Evolutionary conservation across 2,888 invertebrate species (phyloP).

Genomic region (Apantesis nais): DNA sequence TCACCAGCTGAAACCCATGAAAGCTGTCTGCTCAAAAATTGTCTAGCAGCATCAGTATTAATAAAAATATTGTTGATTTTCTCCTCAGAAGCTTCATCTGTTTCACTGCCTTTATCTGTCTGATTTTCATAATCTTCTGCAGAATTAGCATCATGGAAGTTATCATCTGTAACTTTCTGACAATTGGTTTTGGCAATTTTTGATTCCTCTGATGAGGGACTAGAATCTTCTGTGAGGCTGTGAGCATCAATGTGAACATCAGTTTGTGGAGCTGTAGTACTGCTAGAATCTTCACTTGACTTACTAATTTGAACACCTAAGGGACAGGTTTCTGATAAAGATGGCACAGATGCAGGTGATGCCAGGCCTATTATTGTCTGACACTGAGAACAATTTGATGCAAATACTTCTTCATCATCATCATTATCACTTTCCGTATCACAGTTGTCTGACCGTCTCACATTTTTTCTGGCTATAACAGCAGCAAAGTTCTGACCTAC

Average conservation of each 20-base stretch:
- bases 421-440: constrained; percentile 87
- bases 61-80: constrained; percentile 89
- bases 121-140: constrained; percentile 59
- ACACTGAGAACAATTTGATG: constrained; percentile 88
- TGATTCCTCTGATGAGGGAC: constrained; percentile 85
- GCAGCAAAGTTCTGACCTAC: constrained; percentile 92
- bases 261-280: constrained; percentile 84
- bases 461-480: constrained; percentile 88
- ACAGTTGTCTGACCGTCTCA: constrained; percentile 76
- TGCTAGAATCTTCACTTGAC: constrained; percentile 87
- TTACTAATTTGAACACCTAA: constrained; percentile 86
- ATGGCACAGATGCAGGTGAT: constrained; percentile 86
- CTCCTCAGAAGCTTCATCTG: constrained; percentile 63
- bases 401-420: constrained; percentile 87
- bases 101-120: constrained; percentile 61
- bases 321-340: constrained; percentile 88
- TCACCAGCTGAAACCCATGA: constrained; percentile 90
- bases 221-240: constrained; percentile 84
- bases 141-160: constrained; percentile 53
- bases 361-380: constrained; percentile 84
- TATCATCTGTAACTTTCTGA: constrained; percentile 61
- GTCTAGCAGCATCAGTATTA: constrained; percentile 91
- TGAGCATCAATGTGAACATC: constrained; percentile 85
- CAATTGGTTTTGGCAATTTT: constrained; percentile 78
- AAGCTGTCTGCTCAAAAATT: constrained; percentile 90